phyloP scores from a whole-genome alignment of 2,797 vertebrate species.

The Apodemus agrarius region DNA sequence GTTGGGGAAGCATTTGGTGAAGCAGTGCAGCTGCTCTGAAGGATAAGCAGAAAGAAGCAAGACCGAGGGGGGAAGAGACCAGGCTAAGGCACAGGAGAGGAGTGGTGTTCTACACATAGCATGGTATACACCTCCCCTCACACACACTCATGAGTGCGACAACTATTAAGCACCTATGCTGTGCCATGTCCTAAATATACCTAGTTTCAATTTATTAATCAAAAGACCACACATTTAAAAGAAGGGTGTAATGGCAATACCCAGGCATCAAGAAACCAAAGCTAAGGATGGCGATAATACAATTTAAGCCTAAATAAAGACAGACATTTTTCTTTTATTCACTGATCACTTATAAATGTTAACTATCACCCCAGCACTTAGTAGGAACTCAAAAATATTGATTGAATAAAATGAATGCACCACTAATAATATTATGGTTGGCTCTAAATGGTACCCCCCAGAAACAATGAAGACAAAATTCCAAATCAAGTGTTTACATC shows the following conservation, averaged over 20 bases:
- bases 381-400: neutral
- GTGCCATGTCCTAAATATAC: neutral
- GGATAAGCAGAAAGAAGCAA: conserved; percentile 26
- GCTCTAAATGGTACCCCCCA: neutral
- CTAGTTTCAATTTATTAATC: conserved; percentile 18
- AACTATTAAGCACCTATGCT: neutral
- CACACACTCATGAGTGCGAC: neutral
- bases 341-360: neutral
- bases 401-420: neutral
- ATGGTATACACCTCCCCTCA: neutral
- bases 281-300: neutral
- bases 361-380: neutral
- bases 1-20: conserved; percentile 1
- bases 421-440: neutral
- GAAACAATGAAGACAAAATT: neutral
- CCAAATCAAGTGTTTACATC: neutral
- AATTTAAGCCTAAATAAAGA: conserved; percentile 1
- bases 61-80: neutral
- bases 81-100: neutral
- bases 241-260: conserved; percentile 26
- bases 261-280: conserved; percentile 13
- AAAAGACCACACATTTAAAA: conserved; percentile 30
- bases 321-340: neutral
- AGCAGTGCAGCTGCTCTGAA: conserved; percentile 33
- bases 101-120: neutral